phyloP scores from a whole-genome alignment of 2,113 vertebrate species.

The Cyanistes caeruleus region DNA sequence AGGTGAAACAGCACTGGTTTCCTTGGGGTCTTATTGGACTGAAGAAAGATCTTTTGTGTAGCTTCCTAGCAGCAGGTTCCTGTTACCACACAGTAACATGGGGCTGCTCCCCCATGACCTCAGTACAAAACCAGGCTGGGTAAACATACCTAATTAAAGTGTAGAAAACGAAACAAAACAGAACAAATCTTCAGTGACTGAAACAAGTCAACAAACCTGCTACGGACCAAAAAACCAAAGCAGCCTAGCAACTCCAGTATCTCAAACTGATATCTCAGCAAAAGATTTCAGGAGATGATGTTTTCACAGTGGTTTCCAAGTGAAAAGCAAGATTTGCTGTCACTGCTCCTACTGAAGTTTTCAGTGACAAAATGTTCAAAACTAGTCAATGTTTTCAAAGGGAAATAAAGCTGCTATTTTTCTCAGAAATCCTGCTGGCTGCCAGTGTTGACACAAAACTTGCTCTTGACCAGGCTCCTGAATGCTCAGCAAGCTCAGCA shows the following conservation, averaged over 20 bases:
- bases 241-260: neutral
- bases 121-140: neutral
- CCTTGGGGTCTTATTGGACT: neutral
- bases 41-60: neutral
- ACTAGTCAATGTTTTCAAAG: neutral
- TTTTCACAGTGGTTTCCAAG: neutral
- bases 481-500: slow-evolving; percentile 38
- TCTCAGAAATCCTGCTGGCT: slow-evolving; percentile 13
- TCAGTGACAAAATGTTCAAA: slow-evolving; percentile 7
- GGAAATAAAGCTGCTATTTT: slow-evolving; percentile 31
- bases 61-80: neutral
- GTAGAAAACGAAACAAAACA: neutral
- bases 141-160: neutral
- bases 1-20: neutral
- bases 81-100: neutral
- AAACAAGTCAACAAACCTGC: neutral
- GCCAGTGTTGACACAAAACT: slow-evolving; percentile 49
- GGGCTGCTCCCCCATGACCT: neutral
- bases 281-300: neutral
- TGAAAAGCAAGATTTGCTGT: neutral
- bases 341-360: neutral
- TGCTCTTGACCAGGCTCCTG: neutral
- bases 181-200: neutral
- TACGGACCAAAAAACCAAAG: neutral
- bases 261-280: neutral